A percentile compares a stretch with the other conserved stretches of the same genome.
phyloP scores from a whole-genome alignment of 1,140 invertebrate species.

The Papilio xuthus region DNA sequence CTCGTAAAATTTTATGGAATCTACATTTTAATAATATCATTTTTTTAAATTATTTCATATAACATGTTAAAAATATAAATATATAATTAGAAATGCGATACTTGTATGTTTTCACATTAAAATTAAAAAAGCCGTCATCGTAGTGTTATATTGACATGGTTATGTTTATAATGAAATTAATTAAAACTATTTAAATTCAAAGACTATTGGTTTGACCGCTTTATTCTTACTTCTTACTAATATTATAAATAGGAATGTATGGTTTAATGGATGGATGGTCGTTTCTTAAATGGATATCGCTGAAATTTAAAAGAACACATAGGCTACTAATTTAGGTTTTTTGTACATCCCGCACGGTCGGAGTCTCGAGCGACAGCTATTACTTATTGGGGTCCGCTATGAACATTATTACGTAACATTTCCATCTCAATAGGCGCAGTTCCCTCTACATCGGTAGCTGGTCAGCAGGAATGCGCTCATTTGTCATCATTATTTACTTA shows the following conservation, averaged over 20 bases:
- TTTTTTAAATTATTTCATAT: neutral
- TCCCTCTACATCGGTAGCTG: neutral
- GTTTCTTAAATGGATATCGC: too few relatives aligned
- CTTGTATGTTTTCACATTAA: neutral
- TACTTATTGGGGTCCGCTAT: neutral
- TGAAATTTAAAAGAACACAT: too few relatives aligned
- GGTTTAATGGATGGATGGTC: too few relatives aligned
- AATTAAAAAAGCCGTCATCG: neutral
- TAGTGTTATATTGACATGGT: neutral
- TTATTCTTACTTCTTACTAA: too few relatives aligned
- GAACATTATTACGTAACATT: neutral
- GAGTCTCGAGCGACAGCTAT: neutral
- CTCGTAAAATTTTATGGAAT: neutral
- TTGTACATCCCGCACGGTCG: too few relatives aligned
- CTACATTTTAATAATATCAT: neutral
- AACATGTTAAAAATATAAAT: neutral
- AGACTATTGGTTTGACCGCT: too few relatives aligned
- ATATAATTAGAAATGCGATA: neutral
- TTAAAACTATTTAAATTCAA: too few relatives aligned
- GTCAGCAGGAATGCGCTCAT: neutral
- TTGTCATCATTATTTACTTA: slow-evolving; percentile 19
- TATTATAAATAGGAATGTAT: too few relatives aligned
- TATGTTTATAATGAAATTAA: neutral
- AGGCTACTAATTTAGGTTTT: too few relatives aligned
- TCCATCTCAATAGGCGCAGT: neutral